Conservation (phyloP, 2,888 invertebrate species). For the Tenthredo distinguenda region DNA sequence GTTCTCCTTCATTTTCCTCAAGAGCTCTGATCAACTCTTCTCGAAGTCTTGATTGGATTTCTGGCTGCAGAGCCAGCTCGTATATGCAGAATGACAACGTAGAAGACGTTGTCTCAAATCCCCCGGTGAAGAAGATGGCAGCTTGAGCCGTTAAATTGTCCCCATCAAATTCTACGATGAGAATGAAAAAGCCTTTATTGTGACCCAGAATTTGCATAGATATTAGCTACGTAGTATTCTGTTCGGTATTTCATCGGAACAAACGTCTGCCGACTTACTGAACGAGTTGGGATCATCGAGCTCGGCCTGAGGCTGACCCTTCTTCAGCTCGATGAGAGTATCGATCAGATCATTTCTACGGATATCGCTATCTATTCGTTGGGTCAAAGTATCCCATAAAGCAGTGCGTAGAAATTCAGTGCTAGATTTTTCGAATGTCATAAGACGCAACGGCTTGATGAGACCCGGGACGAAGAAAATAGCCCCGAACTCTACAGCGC, state of each 20-base stretch:
- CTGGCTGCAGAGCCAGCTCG: slow-evolving; percentile 64
- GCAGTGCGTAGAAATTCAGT: slow-evolving; percentile 74
- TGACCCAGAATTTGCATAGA: neutral
- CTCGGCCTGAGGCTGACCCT: slow-evolving; percentile 59
- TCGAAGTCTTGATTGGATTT: slow-evolving; percentile 65
- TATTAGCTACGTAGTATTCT: neutral
- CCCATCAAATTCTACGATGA: slow-evolving; percentile 65
- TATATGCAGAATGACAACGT: slow-evolving; percentile 65
- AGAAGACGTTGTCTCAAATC: slow-evolving; percentile 71
- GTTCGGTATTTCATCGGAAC: neutral
- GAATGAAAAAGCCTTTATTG: neutral
- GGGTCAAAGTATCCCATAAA: slow-evolving; percentile 76
- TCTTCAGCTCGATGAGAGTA: slow-evolving; percentile 76
- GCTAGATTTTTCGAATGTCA: slow-evolving; percentile 73
- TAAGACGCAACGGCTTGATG: slow-evolving; percentile 71
- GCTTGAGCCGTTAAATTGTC: slow-evolving; percentile 70
- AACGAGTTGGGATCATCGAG: slow-evolving; percentile 53
- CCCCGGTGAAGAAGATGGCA: slow-evolving; percentile 67
- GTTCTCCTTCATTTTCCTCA: slow-evolving; percentile 60
- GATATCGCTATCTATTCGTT: slow-evolving; percentile 74
- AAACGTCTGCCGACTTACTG: slow-evolving; percentile 60
- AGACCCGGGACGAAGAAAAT: slow-evolving; percentile 78
- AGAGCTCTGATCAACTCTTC: slow-evolving; percentile 63
- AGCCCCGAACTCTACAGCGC: slow-evolving; percentile 74
- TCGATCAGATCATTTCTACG: slow-evolving; percentile 79